Conservation (phyloP, 2,888 invertebrate genomes). For the Cancer borealis region DNA sequence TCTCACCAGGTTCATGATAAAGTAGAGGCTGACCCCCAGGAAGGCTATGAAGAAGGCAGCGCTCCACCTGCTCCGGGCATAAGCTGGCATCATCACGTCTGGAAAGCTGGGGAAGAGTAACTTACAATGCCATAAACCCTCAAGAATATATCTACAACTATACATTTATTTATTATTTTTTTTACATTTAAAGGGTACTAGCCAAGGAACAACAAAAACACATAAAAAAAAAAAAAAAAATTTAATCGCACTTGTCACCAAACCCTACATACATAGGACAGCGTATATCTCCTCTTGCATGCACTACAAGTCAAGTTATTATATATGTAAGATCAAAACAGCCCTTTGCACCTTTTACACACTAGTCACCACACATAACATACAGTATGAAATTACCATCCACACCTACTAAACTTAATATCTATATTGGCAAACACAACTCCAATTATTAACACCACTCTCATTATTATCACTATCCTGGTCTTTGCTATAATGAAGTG, state of each 20-base stretch:
- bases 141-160: too few relatives aligned
- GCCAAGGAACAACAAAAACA: background rate
- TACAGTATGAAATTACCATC: too few relatives aligned
- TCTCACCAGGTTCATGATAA: conserved; percentile 89
- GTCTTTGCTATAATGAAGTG: background rate
- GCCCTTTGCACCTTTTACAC: too few relatives aligned
- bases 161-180: too few relatives aligned
- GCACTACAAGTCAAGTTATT: too few relatives aligned
- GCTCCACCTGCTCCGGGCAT: conserved; percentile 89
- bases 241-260: background rate
- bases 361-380: too few relatives aligned
- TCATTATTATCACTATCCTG: background rate
- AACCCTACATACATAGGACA: too few relatives aligned
- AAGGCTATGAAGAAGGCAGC: conserved; percentile 93
- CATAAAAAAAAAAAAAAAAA: background rate
- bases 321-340: too few relatives aligned
- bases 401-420: too few relatives aligned
- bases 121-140: background rate
- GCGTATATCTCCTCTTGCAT: too few relatives aligned
- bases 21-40: conserved; percentile 90
- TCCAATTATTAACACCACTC: background rate
- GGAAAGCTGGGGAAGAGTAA: conserved; percentile 86
- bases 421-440: background rate
- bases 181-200: too few relatives aligned
- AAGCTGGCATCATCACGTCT: conserved; percentile 96